Evolutionary conservation across 2,113 vertebrate genomes (phyloP).

Genomic region (Tetrax tetrax): DNA sequence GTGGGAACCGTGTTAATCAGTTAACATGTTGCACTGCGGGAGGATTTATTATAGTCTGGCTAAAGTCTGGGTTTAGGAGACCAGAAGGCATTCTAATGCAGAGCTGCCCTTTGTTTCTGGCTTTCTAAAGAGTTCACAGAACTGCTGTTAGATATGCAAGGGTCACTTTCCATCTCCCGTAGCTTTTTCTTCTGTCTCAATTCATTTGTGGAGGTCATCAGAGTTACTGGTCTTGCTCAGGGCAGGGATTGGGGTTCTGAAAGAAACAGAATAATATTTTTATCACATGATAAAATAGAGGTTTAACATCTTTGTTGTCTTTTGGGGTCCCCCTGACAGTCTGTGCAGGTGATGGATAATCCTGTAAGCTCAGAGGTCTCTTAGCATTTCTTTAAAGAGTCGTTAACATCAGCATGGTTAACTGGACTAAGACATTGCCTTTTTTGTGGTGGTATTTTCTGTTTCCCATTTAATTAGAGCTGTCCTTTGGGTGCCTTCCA

Average conservation of each 20-base stretch:
- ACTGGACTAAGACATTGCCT: not conserved
- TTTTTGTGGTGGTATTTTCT: not conserved
- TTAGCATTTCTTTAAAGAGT: not conserved
- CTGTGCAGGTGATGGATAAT: constrained; percentile 24
- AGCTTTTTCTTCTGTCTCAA: not conserved
- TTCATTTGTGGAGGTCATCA: not conserved
- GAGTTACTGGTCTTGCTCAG: not conserved
- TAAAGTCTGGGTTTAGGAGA: constrained; percentile 45
- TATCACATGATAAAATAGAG: not conserved
- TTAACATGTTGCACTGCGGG: not conserved
- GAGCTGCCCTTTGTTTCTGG: constrained; percentile 58
- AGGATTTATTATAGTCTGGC: constrained; percentile 63
- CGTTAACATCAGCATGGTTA: not conserved
- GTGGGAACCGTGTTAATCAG: constrained; percentile 38
- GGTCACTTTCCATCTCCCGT: not conserved
- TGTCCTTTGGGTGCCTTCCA: not conserved
- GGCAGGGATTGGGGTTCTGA: not conserved
- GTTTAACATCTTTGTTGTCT: not conserved
- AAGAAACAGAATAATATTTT: not conserved
- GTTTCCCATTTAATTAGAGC: not conserved
- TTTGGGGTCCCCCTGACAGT: not conserved
- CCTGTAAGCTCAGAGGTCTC: not conserved
- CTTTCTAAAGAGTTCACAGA: constrained; percentile 17
- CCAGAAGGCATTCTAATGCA: constrained; percentile 67
- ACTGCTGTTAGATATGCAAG: not conserved